Percentiles rank a stretch among this genome's conserved stretches.
Evolutionary conservation across 1,140 invertebrate genomes (phyloP).

Genomic region (Paraescarpia echinospica): DNA sequence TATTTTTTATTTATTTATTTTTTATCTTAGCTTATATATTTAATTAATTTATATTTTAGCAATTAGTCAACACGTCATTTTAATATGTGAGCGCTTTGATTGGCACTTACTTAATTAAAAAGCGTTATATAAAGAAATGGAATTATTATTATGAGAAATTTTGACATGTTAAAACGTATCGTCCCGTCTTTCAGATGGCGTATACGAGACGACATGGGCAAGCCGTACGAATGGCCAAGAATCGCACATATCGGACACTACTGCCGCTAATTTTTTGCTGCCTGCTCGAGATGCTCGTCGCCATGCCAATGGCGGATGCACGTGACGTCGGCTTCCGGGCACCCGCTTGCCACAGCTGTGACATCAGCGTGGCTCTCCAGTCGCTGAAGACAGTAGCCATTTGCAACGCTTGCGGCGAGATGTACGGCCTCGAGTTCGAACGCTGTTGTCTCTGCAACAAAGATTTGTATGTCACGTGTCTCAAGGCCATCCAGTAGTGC

Average conservation of each 20-base stretch:
- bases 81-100: no score
- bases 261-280: not conserved
- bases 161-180: not conserved
- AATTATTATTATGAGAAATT: not conserved
- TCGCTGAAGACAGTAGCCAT: not conserved
- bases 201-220: not conserved
- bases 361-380: not conserved
- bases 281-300: not conserved
- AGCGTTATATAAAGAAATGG: no score
- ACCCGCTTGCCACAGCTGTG: not conserved
- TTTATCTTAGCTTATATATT: no score
- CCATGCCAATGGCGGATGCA: not conserved
- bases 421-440: not conserved
- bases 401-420: not conserved
- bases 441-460: not conserved
- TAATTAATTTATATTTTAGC: no score
- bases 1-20: no score
- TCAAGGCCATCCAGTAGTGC: not conserved
- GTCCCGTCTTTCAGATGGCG: not conserved
- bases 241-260: not conserved
- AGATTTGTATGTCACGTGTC: not conserved
- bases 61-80: no score
- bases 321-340: not conserved
- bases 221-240: not conserved
- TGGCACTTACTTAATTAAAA: no score